Base-by-base conservation (phyloP, 2,888 invertebrate species). In the Lepidocyrtinus sp. region DNA sequence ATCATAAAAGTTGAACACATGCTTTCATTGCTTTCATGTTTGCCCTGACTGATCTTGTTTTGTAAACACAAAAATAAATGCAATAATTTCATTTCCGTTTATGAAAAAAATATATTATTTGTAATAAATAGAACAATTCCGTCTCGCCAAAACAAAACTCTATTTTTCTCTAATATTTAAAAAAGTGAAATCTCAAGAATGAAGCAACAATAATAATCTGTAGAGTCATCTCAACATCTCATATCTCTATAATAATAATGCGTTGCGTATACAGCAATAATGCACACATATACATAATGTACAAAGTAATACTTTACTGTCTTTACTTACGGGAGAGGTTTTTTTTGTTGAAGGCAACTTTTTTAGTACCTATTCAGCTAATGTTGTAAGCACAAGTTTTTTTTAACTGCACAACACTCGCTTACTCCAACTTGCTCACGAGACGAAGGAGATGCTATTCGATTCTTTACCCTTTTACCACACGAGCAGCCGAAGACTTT, bases 271-370 rank as follows among this genome's bases (percentile, higher is more conserved):
- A 36, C 12, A 15, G 68, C 68, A 68, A 55, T 68, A 68, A 59
- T 70, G 70, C 70, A 70, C 70, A 70, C 55, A 25, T 50, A 68
- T 17, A 15, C 24, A 9, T n/a, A n/a, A 21, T 46, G 2, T 2
- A 25, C 24, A 55, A 26, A 24, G 70, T 68, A 70, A 55, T 55
- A 59, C n/a, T n/a, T n/a, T 70, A 70, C 70, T 59, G 70, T n/a
- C 36, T 17, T 36, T 50, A 45, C 12, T 50, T 59, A 59, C 36
- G 36, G 36, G 59, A 59, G 59, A 59, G 27, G 61, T 71, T 71
- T 71, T 71, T 71, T 71, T 71, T 71, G 71, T 71, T 71, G 71
- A 71, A 71, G 71, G 62, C 71, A 71, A 62, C 71, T 71, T 71
- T 71, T 71, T 71, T 69, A 22, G 27, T 71, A 71, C 63, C 19